Evolutionary conservation across 2,888 invertebrate genomes (phyloP).

Genomic region (Biston betularia): DNA sequence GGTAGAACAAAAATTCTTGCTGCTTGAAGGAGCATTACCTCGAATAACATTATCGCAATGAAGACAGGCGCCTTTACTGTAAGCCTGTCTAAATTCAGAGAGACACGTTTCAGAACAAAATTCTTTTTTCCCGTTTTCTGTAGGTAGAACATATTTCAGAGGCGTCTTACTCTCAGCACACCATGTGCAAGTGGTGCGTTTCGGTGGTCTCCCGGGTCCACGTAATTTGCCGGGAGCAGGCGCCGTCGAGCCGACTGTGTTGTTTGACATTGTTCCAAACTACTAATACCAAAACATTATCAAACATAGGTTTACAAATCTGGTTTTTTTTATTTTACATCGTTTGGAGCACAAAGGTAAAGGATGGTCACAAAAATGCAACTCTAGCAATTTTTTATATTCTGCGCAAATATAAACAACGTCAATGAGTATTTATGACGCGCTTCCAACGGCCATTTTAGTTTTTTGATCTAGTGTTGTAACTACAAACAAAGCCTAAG

Average conservation of each 20-base stretch:
- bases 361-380: conserved; percentile 38
- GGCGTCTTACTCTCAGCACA: conserved; percentile 94
- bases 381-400: conserved; percentile 44
- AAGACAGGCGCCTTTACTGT: conserved; percentile 94
- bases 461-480: conserved; percentile 17
- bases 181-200: conserved; percentile 92
- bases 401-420: conserved; percentile 81
- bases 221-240: conserved; percentile 87
- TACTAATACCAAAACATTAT: conserved; percentile 69
- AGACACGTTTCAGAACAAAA: conserved; percentile 97
- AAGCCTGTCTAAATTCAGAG: conserved; percentile 95
- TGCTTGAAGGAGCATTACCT: conserved; percentile 90
- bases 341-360: conserved; percentile 53
- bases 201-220: conserved; percentile 93
- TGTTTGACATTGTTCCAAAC: conserved; percentile 77
- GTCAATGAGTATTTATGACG: conserved; percentile 82
- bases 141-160: conserved; percentile 94
- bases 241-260: conserved; percentile 83
- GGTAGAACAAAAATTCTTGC: conserved; percentile 94
- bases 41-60: conserved; percentile 95
- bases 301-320: conserved; percentile 44
- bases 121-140: conserved; percentile 95
- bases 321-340: conserved; percentile 61
- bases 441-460: conserved; percentile 82
- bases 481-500: neutral